These are phyloP conservation scores for Monochamus saltuarius DNA, from an alignment of 1,140 invertebrate genomes.

Conservation along the genomic window DNA sequence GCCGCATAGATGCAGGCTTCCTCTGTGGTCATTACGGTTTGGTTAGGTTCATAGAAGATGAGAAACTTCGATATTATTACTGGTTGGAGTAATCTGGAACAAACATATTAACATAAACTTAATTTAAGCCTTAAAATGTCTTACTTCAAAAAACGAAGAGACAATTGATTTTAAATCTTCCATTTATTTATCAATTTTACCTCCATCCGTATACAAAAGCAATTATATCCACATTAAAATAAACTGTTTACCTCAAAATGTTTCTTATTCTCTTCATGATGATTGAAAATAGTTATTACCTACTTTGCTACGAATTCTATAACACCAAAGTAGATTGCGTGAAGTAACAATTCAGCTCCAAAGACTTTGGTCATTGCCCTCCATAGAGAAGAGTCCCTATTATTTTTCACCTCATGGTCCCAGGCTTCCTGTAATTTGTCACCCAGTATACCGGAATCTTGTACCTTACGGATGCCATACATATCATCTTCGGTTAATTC, in stretches of 20 bases:
- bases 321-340: neutral
- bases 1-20: constrained; percentile 67
- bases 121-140: constrained; percentile 31
- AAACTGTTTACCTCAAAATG: too few relatives aligned
- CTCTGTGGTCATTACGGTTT: constrained; percentile 32
- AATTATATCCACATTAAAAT: too few relatives aligned
- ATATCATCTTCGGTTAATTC: constrained; percentile 36
- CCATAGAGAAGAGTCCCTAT: constrained; percentile 44
- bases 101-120: constrained; percentile 34
- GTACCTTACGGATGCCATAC: constrained; percentile 21
- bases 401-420: constrained; percentile 49
- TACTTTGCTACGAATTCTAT: constrained; percentile 16
- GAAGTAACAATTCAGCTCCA: constrained; percentile 27
- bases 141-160: constrained; percentile 14
- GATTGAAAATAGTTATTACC: neutral
- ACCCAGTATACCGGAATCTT: constrained; percentile 51
- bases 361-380: constrained; percentile 35
- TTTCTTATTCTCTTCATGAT: neutral
- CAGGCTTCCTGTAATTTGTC: constrained; percentile 58
- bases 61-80: constrained; percentile 22
- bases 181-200: too few relatives aligned
- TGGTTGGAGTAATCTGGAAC: constrained; percentile 29
- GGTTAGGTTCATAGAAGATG: constrained; percentile 17
- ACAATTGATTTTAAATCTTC: too few relatives aligned
- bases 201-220: too few relatives aligned